Conservation (phyloP, 23 tunicate species). For the Styela plicata region DNA sequence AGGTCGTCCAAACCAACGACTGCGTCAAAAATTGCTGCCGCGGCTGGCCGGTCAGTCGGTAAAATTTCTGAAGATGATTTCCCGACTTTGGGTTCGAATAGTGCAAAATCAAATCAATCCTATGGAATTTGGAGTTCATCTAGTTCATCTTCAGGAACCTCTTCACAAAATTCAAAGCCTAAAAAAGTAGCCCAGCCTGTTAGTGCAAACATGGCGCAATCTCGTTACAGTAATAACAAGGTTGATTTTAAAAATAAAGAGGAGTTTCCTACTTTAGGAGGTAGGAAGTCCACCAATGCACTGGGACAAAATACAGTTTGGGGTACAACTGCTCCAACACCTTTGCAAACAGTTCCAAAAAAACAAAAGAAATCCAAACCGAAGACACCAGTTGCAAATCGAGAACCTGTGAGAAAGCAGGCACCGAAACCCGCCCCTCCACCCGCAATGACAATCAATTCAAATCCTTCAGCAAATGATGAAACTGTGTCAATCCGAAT, state of each 20-base stretch:
- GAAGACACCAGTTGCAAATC: not conserved
- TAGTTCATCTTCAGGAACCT: not conserved
- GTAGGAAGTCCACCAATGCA: not conserved
- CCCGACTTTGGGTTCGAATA: slow-evolving; percentile 12
- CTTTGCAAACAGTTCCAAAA: not conserved
- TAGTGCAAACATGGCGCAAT: slow-evolving; percentile 19
- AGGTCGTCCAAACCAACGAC: not conserved
- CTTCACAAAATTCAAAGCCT: not conserved
- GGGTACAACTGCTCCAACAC: not conserved
- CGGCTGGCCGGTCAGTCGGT: slow-evolving; percentile 21
- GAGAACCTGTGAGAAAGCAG: not conserved
- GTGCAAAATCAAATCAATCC: not conserved
- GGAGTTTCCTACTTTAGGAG: slow-evolving; percentile 12
- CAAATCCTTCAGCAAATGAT: not conserved
- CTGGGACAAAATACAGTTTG: not conserved
- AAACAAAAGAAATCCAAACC: slow-evolving; percentile 4
- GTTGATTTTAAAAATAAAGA: slow-evolving; percentile 11
- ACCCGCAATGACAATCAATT: not conserved
- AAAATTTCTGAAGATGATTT: slow-evolving; percentile 5
- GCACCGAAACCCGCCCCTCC: not conserved
- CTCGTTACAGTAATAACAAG: not conserved
- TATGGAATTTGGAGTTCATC: not conserved
- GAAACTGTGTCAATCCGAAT: slow-evolving; percentile 13
- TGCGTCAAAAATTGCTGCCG: slow-evolving; percentile 8
- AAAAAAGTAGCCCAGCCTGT: slow-evolving; percentile 13